Evolutionary conservation across 2,888 invertebrate genomes (phyloP).

Genomic region (Epinotia bilunana): DNA sequence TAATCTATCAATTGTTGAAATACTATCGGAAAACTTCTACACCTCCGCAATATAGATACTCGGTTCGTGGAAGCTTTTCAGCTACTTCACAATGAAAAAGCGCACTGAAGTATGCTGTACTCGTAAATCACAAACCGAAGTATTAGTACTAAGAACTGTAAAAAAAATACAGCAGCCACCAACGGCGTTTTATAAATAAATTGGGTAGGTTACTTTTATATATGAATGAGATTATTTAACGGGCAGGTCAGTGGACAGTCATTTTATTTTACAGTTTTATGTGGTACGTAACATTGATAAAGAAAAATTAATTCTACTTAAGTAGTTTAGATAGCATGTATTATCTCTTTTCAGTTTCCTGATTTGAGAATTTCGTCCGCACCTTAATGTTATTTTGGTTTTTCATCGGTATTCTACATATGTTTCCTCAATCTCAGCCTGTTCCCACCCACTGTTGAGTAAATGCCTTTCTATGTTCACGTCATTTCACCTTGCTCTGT

Average conservation of each 20-base stretch:
- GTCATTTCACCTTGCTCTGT: too few species aligned
- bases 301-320: too few species aligned
- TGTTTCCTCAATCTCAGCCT: too few species aligned
- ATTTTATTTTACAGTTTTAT: background rate
- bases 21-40: conserved; percentile 5
- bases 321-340: too few species aligned
- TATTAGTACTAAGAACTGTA: conserved; percentile 30
- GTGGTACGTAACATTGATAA: background rate
- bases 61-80: conserved; percentile 28
- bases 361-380: too few species aligned
- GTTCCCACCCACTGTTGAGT: too few species aligned
- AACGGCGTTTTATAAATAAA: conserved; percentile 20
- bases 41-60: background rate
- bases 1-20: conserved; percentile 12
- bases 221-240: background rate
- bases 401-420: too few species aligned
- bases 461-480: too few species aligned
- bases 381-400: too few species aligned
- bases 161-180: conserved; percentile 26
- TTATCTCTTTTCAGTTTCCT: too few species aligned
- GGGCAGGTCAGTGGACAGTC: background rate
- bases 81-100: conserved; percentile 22
- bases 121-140: conserved; percentile 28
- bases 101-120: conserved; percentile 22
- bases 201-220: conserved; percentile 3